Conservation (phyloP, 1,140 invertebrate genomes). For the Calliphora vicina region DNA sequence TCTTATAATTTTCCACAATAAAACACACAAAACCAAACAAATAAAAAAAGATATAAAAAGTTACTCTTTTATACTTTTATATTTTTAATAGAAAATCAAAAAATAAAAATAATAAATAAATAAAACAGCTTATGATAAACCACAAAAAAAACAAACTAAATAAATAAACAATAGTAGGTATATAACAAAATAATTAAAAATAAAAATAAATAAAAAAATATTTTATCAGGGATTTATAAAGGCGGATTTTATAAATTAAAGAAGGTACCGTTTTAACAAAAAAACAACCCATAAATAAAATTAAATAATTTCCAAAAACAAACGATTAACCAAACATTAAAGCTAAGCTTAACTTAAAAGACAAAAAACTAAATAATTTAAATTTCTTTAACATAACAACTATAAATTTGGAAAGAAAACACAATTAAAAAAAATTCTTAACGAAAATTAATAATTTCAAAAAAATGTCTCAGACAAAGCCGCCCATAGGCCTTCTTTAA, state of each 20-base stretch:
- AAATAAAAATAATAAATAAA: neutral
- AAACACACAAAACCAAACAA: neutral
- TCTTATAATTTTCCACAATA: neutral
- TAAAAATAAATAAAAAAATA: neutral
- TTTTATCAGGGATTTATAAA: constrained; percentile 30
- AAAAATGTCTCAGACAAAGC: constrained; percentile 33
- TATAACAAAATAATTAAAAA: neutral
- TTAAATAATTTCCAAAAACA: neutral
- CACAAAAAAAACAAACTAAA: neutral
- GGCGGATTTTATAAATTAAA: constrained; percentile 15
- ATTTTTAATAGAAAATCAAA: constrained; percentile 26
- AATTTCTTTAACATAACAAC: too few relatives aligned
- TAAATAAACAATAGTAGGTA: neutral
- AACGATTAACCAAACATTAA: neutral
- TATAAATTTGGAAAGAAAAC: too few relatives aligned
- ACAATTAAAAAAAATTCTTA: too few relatives aligned
- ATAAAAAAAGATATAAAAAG: neutral
- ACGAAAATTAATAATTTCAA: constrained; percentile 23
- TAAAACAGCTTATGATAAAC: neutral
- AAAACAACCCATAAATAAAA: neutral
- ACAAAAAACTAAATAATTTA: too few relatives aligned
- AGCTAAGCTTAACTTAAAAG: neutral
- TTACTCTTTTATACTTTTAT: constrained; percentile 36
- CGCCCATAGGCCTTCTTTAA: constrained; percentile 35
- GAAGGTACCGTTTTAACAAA: neutral